Conservation (phyloP, 2,797 vertebrate genomes). For the Euthynnus affinis region DNA sequence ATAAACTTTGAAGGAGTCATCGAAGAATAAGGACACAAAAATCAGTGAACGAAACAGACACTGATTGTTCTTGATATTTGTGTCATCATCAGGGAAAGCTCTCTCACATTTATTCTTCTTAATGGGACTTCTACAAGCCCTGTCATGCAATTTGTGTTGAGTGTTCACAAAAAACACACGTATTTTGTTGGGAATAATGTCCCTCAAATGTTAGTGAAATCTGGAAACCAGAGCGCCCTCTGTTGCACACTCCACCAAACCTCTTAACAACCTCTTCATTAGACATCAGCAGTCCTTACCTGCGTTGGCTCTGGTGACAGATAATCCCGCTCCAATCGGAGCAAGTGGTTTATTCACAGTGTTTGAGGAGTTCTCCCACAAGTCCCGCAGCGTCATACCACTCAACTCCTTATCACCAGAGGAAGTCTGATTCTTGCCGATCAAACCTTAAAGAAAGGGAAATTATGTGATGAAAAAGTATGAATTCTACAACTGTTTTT, state of each 20-base stretch:
- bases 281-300: slow-evolving; percentile 81
- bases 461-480: slow-evolving; percentile 5
- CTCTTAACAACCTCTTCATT: slow-evolving; percentile 12
- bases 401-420: slow-evolving; percentile 85
- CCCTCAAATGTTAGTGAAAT: slow-evolving; percentile 6
- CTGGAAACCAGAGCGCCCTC: slow-evolving; percentile 4
- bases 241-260: slow-evolving; percentile 3
- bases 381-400: slow-evolving; percentile 77
- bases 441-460: slow-evolving; percentile 87
- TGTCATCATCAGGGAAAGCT: too few species aligned
- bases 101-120: neutral
- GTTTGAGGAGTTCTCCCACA: slow-evolving; percentile 89
- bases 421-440: slow-evolving; percentile 89
- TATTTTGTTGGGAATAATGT: slow-evolving; percentile 1
- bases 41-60: neutral
- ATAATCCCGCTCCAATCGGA: slow-evolving; percentile 84
- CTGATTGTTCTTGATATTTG: neutral
- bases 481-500: neutral
- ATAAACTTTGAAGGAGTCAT: neutral
- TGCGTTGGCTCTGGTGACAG: slow-evolving; percentile 88
- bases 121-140: neutral
- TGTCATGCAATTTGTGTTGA: too few species aligned
- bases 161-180: neutral
- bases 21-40: neutral
- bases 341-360: slow-evolving; percentile 86